A percentile compares a stretch with the other conserved stretches of the same genome.
phyloP scores from a whole-genome alignment of 2,113 vertebrate species.

The Uropsilus gracilis region DNA sequence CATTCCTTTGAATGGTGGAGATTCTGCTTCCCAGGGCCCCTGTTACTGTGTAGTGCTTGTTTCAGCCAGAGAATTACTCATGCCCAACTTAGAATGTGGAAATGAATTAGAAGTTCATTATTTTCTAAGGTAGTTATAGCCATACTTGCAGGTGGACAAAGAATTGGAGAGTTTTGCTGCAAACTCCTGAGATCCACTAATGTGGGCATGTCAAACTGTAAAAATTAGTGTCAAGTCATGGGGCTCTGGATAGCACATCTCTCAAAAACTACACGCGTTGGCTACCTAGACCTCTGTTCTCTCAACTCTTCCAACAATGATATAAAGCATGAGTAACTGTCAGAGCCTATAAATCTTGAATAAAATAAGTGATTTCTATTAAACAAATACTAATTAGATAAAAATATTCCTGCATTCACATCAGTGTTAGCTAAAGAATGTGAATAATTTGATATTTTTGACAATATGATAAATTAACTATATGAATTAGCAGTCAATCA shows the following conservation, averaged over 20 bases:
- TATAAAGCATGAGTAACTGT: not conserved
- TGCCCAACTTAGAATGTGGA: not conserved
- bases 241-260: not conserved
- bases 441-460: not conserved
- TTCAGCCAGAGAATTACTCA: not conserved
- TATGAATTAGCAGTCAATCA: not conserved
- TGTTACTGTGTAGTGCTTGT: not conserved
- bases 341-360: not conserved
- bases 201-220: too few relatives aligned
- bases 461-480: not conserved
- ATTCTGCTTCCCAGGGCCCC: not conserved
- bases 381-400: not conserved
- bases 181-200: not conserved
- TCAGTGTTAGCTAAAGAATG: not conserved
- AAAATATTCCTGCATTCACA: not conserved
- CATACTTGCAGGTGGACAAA: not conserved
- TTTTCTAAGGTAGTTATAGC: not conserved
- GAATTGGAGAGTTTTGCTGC: not conserved
- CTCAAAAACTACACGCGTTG: not conserved
- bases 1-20: not conserved
- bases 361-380: not conserved
- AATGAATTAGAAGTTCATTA: not conserved
- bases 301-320: not conserved
- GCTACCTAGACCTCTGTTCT: not conserved
- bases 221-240: too few relatives aligned